These are phyloP conservation scores for Argyresthia albistria DNA, from an alignment of 2,888 invertebrate genomes.

Conservation along the genomic window DNA sequence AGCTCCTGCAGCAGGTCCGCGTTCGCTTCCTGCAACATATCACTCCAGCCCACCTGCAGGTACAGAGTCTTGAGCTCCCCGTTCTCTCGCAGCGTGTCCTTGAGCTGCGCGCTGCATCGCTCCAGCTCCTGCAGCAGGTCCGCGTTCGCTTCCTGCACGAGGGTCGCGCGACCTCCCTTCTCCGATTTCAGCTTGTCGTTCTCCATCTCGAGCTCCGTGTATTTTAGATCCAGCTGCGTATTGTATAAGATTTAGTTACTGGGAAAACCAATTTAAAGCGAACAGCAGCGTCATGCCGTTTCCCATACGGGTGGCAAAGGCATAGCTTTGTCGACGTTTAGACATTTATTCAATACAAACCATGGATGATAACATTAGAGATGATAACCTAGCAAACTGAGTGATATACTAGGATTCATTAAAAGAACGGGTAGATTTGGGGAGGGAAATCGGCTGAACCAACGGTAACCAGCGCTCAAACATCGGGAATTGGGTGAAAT, in stretches of 20 bases:
- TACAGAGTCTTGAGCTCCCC: conserved; percentile 63
- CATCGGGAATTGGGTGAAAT: no score
- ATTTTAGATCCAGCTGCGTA: conserved; percentile 44
- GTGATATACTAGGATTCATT: no score
- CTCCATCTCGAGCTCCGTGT: conserved; percentile 55
- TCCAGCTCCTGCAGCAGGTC: conserved; percentile 62
- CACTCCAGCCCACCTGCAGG: conserved; percentile 35
- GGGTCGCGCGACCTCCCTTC: conserved; percentile 46
- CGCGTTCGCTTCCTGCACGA: conserved; percentile 50
- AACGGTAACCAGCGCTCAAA: no score
- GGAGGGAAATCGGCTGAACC: no score
- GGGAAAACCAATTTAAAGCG: not conserved
- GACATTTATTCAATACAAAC: no score
- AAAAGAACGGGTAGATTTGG: no score
- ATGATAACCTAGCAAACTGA: no score
- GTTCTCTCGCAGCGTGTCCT: conserved; percentile 60
- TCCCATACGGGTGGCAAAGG: no score
- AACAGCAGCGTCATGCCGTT: no score
- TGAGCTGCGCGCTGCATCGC: conserved; percentile 59
- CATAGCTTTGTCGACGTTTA: no score
- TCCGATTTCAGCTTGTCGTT: conserved; percentile 43
- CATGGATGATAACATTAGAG: no score
- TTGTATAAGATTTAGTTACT: not conserved
- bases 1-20: conserved; percentile 55
- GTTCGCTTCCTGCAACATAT: conserved; percentile 44